These are phyloP conservation scores for Alsophila aescularia DNA, from an alignment of 2,888 invertebrate genomes.

Conservation along the genomic window DNA sequence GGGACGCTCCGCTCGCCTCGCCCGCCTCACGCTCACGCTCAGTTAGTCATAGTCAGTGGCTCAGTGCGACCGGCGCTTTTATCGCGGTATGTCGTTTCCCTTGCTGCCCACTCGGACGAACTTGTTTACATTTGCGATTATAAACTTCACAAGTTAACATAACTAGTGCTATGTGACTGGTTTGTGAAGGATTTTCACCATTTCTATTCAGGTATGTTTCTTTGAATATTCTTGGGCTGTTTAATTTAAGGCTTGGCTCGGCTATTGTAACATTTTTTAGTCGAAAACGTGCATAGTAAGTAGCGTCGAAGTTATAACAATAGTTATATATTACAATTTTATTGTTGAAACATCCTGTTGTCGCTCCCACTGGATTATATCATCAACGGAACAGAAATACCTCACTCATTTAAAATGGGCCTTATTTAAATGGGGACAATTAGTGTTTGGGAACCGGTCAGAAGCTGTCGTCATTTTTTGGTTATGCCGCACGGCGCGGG, in stretches of 20 bases:
- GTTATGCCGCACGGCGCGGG: no score
- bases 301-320: not conserved
- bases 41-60: not conserved
- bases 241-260: not conserved
- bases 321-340: not conserved
- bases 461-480: no score
- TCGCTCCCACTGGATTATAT: not conserved
- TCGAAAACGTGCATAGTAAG: not conserved
- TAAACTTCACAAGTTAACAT: conserved; percentile 2
- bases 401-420: not conserved
- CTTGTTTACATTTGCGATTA: conserved; percentile 18
- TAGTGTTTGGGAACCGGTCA: not conserved
- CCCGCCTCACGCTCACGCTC: no score
- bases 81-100: conserved; percentile 1
- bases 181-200: not conserved
- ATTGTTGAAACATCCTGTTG: not conserved
- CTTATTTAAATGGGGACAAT: not conserved
- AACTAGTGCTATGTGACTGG: conserved; percentile 8
- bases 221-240: not conserved
- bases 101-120: not conserved
- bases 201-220: not conserved
- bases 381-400: not conserved
- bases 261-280: not conserved
- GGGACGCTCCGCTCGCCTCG: no score
- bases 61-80: conserved; percentile 1